Base-by-base conservation (phyloP, 2,113 vertebrate genomes). In the Chaetorhynchus papuensis region DNA sequence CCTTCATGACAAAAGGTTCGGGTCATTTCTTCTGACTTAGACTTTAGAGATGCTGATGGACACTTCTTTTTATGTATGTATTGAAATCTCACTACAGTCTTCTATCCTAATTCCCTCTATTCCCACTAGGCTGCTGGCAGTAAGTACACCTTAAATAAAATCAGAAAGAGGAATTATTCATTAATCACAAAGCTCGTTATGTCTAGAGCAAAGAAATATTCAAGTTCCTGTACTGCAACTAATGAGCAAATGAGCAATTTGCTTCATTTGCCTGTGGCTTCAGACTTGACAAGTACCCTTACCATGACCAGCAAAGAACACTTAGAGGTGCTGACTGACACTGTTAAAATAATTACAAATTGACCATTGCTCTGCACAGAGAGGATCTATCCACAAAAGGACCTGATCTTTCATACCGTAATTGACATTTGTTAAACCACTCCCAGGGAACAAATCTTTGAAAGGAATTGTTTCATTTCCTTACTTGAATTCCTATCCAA, bases 61-160 rank as follows among this genome's bases (percentile, higher is more conserved):
- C 54, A 54, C 1, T 24, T 42, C n/a, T 76, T 61, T 82, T 31
- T 44, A 35, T 22, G 30, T 74, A 14, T 30, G 13, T 20, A 56
- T 68, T 82, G 66, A 94, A 88, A 86, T 87, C 19, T 86, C n/a
- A 56, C 49, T 83, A 5, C 17, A 56, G 11, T 49, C 14, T 76
- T 78, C 64, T 88, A 49, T 42, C 59, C 37, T 82, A 84, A 60
- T 84, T 92, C 52, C 10, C 14, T 63, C 33, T 89, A 79, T 66
- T 95, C 76, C 69, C 60, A 17, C 37, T 68, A 82, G 76, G 60
- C 16, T 87, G 18, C 69, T 72, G 44, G 24, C 23, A 84, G 28
- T 74, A 86, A 92, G 33, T 56, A 75, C n/a, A 65, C 33, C n/a
- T 93, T 72, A 81, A 94, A 90, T 75, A 86, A 96, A 93, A 70